Evolutionary conservation across 2,797 vertebrate genomes (phyloP).

Genomic region (Ctenopoma multispine): DNA sequence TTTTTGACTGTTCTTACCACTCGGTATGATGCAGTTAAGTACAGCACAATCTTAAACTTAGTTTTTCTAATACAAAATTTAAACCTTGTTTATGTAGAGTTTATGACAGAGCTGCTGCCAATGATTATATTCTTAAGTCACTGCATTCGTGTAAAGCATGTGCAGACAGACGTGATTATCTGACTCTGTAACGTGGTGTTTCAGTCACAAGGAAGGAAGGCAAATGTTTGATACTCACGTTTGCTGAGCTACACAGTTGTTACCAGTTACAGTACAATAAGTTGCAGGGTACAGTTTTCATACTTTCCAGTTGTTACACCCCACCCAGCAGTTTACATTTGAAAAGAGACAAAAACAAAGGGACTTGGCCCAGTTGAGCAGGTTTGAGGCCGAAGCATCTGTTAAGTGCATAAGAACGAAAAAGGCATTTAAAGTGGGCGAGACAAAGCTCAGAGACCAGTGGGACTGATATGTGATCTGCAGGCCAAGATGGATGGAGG

Average conservation of each 20-base stretch:
- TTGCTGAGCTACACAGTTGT: background rate
- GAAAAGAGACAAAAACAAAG: slow-evolving; percentile 61
- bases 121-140: too few species aligned
- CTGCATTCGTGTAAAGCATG: background rate
- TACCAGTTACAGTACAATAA: slow-evolving; percentile 27
- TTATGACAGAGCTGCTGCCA: too few species aligned
- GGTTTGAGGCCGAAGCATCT: slow-evolving; percentile 73
- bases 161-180: background rate
- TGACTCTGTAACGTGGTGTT: too few species aligned
- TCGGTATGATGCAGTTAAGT: too few species aligned
- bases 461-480: slow-evolving; percentile 76
- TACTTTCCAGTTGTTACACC: slow-evolving; percentile 52
- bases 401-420: slow-evolving; percentile 76
- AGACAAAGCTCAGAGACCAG: slow-evolving; percentile 67
- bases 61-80: too few species aligned
- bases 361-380: slow-evolving; percentile 65
- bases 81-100: too few species aligned
- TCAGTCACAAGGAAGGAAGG: too few species aligned
- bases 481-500: slow-evolving; percentile 51
- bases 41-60: too few species aligned
- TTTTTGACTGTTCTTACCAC: too few species aligned
- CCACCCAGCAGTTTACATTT: slow-evolving; percentile 42
- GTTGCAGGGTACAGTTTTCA: slow-evolving; percentile 45
- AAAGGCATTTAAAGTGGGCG: slow-evolving; percentile 40
- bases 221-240: slow-evolving; percentile 10